Evolutionary conservation across 2,797 vertebrate species (phyloP).

Genomic region (Catamblyrhynchus diadema): DNA sequence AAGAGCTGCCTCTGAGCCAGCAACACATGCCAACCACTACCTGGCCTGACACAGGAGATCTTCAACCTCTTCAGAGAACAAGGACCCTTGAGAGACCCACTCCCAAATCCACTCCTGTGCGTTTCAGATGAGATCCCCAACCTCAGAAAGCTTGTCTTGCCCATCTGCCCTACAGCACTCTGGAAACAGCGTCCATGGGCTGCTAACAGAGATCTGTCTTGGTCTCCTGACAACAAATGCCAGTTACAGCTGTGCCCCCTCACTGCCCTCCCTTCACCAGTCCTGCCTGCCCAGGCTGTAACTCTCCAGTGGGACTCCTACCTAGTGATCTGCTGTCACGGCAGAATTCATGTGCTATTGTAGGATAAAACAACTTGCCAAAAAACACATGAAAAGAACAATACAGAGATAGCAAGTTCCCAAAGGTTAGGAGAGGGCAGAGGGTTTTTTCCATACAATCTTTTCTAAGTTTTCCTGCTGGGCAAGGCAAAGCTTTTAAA

Average conservation of each 20-base stretch:
- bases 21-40: fast-evolving
- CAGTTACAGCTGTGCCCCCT: not conserved
- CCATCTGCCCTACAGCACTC: not conserved
- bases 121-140: not conserved
- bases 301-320: not conserved
- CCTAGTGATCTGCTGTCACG: not conserved
- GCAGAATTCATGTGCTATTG: not conserved
- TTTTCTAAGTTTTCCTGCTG: not conserved
- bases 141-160: not conserved
- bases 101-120: not conserved
- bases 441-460: not conserved
- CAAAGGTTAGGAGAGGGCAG: not conserved
- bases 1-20: not conserved
- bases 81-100: not conserved
- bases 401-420: not conserved
- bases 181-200: not conserved
- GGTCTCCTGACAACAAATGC: not conserved
- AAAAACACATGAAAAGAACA: not conserved
- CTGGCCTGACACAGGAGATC: fast-evolving
- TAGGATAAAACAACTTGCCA: not conserved
- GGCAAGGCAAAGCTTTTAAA: not conserved
- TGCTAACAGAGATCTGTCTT: not conserved
- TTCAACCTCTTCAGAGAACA: not conserved
- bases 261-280: not conserved
- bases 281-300: not conserved